Conservation (phyloP, 2,113 vertebrate species). For the Axis porcinus region DNA sequence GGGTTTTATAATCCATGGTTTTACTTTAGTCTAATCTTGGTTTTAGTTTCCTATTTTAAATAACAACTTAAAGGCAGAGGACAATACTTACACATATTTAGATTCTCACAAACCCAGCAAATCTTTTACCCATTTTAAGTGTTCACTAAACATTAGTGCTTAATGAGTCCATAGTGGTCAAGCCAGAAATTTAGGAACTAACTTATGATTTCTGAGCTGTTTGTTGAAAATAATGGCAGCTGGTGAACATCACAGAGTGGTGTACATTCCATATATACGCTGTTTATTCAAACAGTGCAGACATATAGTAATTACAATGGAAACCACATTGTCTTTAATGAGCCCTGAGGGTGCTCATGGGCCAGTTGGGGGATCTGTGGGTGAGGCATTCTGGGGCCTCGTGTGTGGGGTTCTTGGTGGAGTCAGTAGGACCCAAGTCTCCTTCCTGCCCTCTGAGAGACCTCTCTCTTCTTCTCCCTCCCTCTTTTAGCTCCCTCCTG, state of each 20-base stretch:
- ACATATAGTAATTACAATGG: neutral
- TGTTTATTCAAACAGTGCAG: neutral
- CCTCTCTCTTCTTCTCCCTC: neutral
- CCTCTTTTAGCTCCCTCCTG: neutral
- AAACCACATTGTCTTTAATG: neutral
- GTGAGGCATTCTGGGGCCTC: neutral
- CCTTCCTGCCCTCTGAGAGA: neutral
- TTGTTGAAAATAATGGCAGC: neutral
- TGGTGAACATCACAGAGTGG: neutral
- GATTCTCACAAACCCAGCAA: neutral
- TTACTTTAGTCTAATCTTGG: neutral
- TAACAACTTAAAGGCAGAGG: neutral
- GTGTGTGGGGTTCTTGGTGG: neutral
- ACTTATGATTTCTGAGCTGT: neutral
- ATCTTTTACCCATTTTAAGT: neutral
- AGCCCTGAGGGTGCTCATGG: neutral
- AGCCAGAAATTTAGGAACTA: neutral
- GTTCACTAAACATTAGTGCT: neutral
- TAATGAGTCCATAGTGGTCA: neutral
- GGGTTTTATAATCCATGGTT: neutral
- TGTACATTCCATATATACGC: neutral
- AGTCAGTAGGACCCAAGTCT: neutral
- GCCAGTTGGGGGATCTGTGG: neutral
- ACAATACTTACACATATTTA: neutral
- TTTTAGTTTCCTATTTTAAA: slow-evolving; percentile 1